These are phyloP conservation scores for Tychaedon coryphoeus DNA, from an alignment of 2,113 vertebrate genomes.

Conservation along the genomic window DNA sequence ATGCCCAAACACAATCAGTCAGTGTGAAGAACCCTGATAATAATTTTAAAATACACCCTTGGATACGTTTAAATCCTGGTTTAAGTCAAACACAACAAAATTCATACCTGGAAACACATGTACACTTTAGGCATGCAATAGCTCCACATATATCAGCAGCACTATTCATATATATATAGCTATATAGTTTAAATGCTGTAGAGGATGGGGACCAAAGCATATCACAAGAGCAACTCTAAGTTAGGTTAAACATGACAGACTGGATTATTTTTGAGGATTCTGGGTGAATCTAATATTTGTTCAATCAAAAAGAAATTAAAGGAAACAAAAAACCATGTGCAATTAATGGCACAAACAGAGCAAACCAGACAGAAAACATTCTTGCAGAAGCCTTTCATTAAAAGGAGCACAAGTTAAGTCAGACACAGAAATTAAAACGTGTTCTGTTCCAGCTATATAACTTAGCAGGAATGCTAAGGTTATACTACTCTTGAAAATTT, in stretches of 20 bases:
- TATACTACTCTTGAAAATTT: not conserved
- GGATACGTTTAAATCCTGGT: not conserved
- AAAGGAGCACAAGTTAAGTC: not conserved
- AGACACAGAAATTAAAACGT: not conserved
- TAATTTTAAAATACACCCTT: not conserved
- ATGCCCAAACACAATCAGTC: not conserved
- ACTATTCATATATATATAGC: not conserved
- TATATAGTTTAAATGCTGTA: not conserved
- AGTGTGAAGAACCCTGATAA: not conserved
- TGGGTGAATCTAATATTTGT: not conserved
- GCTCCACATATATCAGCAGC: not conserved
- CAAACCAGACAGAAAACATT: not conserved
- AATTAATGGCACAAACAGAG: conserved; percentile 1
- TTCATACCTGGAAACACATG: not conserved
- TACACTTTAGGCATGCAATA: not conserved
- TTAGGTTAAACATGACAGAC: not conserved
- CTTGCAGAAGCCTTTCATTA: not conserved
- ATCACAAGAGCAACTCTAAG: not conserved
- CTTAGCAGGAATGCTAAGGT: not conserved
- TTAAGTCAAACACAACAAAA: not conserved
- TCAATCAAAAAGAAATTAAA: conserved; percentile 3
- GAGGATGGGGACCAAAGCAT: not conserved
- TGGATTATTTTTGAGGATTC: not conserved
- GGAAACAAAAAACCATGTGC: not conserved
- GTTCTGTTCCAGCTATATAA: not conserved